Evolutionary conservation across 2,113 vertebrate genomes (phyloP), one percentile per base, ranked within the genome.

Genomic region (Passer montanus): DNA sequence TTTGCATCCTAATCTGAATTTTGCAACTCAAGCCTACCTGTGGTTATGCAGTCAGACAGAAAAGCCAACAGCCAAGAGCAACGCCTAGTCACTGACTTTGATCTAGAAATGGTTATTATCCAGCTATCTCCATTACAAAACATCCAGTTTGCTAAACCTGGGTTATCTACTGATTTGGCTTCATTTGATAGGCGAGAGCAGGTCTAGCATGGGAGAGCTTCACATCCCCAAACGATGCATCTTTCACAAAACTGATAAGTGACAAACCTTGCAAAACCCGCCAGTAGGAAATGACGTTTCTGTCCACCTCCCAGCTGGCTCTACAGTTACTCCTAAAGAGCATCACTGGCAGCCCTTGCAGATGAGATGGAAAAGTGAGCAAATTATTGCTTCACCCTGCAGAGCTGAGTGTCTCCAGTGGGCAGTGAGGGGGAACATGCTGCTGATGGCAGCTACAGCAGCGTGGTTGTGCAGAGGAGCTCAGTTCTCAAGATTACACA

Each of bases 41-140:
- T 92, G 90, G 92, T 94, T 96, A 46, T 79, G 21, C 56, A 86
- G 88, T 94, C 94, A 97, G 93, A 92, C 64, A 84, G 81, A 94
- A 89, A 72, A 90, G 88, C 93, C 90, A 95, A 64, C 75, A 81
- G 94, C 94, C 88, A 86, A 87, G 83, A 90, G 86, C 94, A 94
- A 89, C 80, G 80, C 95, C 92, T 92, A 93, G 94, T 49, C 90
- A 47, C 69, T 28, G 86, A 26, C 94, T 96, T 96, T 97, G 94
- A 97, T 95, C 95, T 96, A 91, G 96, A 94, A 95, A 96, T 95
- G 92, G 84, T 96, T 95, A 91, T 95, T 95, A 97, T 82, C 89
- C 87, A 79, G 74, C 84, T 96, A 97, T 97, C 94, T 95, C 68
- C 89, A 93, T 96, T 96, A 96, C 95, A 95, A 95, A 97, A 95